Percentiles rank a stretch among this genome's conserved stretches.
Conservation (phyloP, 2,888 invertebrate genomes). For the Psylliodes chrysocephalus region DNA sequence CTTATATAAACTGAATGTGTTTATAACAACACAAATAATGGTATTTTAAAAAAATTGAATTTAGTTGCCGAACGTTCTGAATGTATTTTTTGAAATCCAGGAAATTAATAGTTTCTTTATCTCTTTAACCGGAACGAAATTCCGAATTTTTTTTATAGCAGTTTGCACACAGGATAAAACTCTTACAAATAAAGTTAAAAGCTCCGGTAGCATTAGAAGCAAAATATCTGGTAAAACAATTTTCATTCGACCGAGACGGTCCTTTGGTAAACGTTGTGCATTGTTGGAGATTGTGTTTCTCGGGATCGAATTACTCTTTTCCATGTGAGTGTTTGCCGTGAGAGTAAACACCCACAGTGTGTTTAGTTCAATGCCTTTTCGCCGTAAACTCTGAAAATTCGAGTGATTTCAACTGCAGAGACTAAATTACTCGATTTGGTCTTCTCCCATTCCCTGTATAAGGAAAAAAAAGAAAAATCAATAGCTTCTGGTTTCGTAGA, state of each 20-base stretch:
- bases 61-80: too few relatives aligned
- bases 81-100: too few relatives aligned
- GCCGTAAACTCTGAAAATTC: conserved; percentile 31
- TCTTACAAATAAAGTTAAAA: background rate
- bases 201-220: background rate
- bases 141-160: too few relatives aligned
- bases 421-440: background rate
- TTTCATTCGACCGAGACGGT: conserved; percentile 26
- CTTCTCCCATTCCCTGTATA: background rate
- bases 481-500: background rate
- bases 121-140: too few relatives aligned
- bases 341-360: conserved; percentile 46
- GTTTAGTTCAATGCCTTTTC: conserved; percentile 46
- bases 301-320: conserved; percentile 46
- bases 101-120: too few relatives aligned
- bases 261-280: conserved; percentile 32
- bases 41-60: too few relatives aligned
- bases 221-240: conserved; percentile 24
- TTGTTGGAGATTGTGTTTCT: conserved; percentile 43
- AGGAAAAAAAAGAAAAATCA: background rate
- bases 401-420: conserved; percentile 6
- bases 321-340: conserved; percentile 37
- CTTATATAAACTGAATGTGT: too few relatives aligned
- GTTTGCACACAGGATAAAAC: too few relatives aligned
- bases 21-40: too few relatives aligned